Evolutionary conservation across 2,797 vertebrate species (phyloP).

Genomic region (Chlorospingus semifuscus): DNA sequence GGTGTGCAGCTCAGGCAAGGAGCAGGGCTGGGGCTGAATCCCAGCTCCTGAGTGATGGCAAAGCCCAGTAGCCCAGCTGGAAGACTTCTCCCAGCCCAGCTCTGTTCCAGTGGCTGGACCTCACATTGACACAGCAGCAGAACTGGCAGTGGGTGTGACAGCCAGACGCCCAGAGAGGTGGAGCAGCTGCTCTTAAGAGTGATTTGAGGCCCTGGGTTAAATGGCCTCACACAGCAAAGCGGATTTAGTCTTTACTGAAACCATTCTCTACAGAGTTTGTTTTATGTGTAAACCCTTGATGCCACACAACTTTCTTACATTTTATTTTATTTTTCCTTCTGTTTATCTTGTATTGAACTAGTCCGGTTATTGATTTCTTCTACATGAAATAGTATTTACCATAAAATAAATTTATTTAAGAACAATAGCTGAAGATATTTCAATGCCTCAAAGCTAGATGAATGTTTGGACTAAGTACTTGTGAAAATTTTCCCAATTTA

Average conservation of each 20-base stretch:
- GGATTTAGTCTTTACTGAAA: not conserved
- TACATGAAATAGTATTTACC: not conserved
- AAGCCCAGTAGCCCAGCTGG: not conserved
- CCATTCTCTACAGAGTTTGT: not conserved
- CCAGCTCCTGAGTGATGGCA: not conserved
- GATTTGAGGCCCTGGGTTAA: not conserved
- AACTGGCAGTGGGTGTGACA: not conserved
- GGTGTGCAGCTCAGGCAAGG: not conserved
- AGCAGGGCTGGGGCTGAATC: not conserved
- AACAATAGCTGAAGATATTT: not conserved
- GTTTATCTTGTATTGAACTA: not conserved
- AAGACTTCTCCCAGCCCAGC: rapidly evolving
- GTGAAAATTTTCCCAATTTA: not conserved
- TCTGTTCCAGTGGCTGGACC: not conserved
- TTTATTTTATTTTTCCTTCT: not conserved
- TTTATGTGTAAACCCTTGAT: not conserved
- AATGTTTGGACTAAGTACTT: not conserved
- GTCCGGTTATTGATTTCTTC: not conserved
- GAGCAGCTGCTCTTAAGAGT: not conserved
- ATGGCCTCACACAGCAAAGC: not conserved
- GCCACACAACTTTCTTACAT: not conserved
- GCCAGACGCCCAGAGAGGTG: rapidly evolving
- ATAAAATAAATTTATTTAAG: not conserved
- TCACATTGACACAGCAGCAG: rapidly evolving
- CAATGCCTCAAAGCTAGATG: not conserved